Evolutionary conservation across 1,140 invertebrate species (phyloP).

Genomic region (Colletes latitarsis): DNA sequence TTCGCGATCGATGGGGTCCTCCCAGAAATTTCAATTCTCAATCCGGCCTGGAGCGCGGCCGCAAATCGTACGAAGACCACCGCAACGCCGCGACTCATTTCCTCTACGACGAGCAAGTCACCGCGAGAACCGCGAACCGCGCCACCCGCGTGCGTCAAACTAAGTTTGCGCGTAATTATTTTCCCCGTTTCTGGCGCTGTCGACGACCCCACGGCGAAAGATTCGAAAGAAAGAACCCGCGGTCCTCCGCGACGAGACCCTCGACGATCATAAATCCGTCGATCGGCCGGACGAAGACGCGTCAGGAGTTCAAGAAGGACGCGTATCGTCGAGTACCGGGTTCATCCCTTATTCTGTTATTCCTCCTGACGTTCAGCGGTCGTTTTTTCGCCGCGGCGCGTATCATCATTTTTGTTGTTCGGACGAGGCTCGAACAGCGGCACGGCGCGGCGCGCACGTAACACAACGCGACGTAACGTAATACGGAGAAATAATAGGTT

Average conservation of each 20-base stretch:
- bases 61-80: no score
- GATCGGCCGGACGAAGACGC: neutral
- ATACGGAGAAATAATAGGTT: conserved; percentile 76
- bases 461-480: conserved; percentile 76
- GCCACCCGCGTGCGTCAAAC: neutral
- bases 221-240: neutral
- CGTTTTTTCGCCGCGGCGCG: conserved; percentile 45
- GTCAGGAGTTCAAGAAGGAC: neutral
- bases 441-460: conserved; percentile 66
- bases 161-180: conserved; percentile 1
- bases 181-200: neutral
- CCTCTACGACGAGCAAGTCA: neutral
- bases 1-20: no score
- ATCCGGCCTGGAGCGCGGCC: no score
- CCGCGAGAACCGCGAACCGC: neutral
- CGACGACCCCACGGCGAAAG: neutral
- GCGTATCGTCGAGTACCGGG: no score
- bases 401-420: conserved; percentile 64
- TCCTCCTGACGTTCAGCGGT: no score
- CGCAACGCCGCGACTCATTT: neutral
- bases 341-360: no score
- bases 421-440: conserved; percentile 62
- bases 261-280: neutral
- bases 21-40: no score
- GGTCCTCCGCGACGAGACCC: neutral